These are phyloP conservation scores for Phycodurus eques DNA, from an alignment of 2,113 vertebrate species.

Conservation along the genomic window DNA sequence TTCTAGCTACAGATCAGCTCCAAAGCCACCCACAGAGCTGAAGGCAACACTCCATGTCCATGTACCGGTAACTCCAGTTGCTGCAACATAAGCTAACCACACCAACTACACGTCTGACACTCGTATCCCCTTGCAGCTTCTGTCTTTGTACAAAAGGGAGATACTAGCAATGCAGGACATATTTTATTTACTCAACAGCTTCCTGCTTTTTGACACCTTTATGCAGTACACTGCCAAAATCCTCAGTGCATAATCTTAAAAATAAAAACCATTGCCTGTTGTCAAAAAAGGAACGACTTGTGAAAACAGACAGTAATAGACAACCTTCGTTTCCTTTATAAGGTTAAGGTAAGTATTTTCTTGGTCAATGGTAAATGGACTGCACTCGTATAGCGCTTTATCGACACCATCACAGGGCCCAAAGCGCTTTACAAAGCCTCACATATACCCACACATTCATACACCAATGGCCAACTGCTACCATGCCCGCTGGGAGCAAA, in stretches of 20 bases:
- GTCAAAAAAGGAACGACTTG: conserved; percentile 11
- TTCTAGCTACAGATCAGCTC: not conserved
- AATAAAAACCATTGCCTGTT: conserved; percentile 11
- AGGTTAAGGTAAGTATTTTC: not conserved
- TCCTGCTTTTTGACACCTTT: conserved; percentile 9
- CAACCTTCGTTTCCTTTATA: not conserved
- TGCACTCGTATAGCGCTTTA: not conserved
- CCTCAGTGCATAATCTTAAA: conserved; percentile 5
- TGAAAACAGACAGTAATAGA: conserved; percentile 5
- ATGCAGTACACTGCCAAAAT: not conserved
- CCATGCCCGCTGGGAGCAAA: no score
- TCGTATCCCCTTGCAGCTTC: conserved; percentile 8
- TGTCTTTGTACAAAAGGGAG: not conserved
- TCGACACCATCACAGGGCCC: no score
- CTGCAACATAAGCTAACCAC: conserved; percentile 17
- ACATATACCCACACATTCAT: no score
- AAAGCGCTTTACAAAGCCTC: no score
- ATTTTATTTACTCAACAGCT: not conserved
- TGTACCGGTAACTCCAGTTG: no score
- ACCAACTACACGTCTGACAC: conserved; percentile 28
- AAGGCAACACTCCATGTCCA: not conserved
- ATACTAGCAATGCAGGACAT: not conserved
- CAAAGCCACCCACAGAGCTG: not conserved
- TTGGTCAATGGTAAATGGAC: not conserved
- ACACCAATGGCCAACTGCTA: no score